Conservation (phyloP, 2,888 invertebrate genomes). For the Fragum whitleyi region DNA sequence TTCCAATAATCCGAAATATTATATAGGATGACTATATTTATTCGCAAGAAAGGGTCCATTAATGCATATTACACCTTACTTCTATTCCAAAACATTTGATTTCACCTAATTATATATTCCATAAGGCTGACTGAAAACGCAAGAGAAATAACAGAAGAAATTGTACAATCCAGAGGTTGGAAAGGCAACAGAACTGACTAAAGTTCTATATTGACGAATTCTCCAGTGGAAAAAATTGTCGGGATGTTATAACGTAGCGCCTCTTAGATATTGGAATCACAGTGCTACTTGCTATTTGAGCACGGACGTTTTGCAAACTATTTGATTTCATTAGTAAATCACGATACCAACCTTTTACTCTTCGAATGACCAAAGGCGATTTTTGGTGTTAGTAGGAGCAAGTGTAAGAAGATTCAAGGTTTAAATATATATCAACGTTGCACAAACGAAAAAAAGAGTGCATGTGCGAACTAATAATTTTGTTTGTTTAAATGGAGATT, state of each 20-base stretch:
- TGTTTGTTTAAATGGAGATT: too few relatives aligned
- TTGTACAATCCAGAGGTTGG: neutral
- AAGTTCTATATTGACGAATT: neutral
- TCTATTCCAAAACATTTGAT: too few relatives aligned
- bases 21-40: too few relatives aligned
- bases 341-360: neutral
- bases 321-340: constrained; percentile 1
- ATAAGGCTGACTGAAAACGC: neutral
- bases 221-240: neutral
- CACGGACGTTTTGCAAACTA: neutral
- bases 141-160: neutral
- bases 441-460: too few relatives aligned
- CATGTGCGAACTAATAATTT: too few relatives aligned
- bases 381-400: too few relatives aligned
- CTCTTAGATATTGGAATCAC: neutral
- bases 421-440: too few relatives aligned
- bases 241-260: neutral
- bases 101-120: neutral
- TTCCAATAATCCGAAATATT: too few relatives aligned
- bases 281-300: neutral
- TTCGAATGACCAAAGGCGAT: too few relatives aligned
- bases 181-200: neutral
- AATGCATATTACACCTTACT: too few relatives aligned
- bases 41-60: too few relatives aligned
- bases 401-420: too few relatives aligned